These are phyloP conservation scores for Allygus modestus DNA, from an alignment of 2,888 invertebrate species.

Conservation along the genomic window DNA sequence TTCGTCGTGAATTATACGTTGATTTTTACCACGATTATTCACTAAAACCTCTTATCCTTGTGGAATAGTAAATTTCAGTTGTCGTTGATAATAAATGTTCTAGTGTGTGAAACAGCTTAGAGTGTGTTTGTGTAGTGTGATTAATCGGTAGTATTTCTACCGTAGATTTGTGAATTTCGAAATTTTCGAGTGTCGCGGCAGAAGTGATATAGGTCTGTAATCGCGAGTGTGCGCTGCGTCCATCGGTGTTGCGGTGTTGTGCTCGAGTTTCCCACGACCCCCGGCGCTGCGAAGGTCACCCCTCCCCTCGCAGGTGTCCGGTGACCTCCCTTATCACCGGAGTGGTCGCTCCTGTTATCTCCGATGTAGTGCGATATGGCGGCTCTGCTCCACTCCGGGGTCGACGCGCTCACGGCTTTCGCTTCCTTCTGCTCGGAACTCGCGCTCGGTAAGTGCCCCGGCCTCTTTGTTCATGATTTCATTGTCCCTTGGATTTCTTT, in stretches of 20 bases:
- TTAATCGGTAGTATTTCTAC: too few species aligned
- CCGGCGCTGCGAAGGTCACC: neutral
- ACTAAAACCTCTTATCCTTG: too few species aligned
- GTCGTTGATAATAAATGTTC: too few species aligned
- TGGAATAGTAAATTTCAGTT: neutral
- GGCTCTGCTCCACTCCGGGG: conserved; percentile 47
- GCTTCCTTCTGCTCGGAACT: conserved; percentile 50
- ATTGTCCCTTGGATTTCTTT: conserved; percentile 46
- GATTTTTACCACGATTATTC: too few species aligned
- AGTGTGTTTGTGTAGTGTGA: too few species aligned
- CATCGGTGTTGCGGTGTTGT: neutral
- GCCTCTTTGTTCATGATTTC: conserved; percentile 30
- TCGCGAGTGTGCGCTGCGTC: neutral
- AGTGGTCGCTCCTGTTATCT: conserved; percentile 14
- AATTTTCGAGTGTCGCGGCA: neutral
- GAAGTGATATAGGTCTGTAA: conserved; percentile 41
- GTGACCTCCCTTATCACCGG: conserved; percentile 4
- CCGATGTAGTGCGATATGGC: conserved; percentile 45
- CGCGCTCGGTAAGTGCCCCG: conserved; percentile 47
- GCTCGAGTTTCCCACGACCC: conserved; percentile 17
- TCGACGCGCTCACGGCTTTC: conserved; percentile 56
- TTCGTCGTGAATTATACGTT: neutral
- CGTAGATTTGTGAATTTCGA: neutral
- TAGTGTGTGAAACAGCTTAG: too few species aligned
- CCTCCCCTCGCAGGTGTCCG: too few species aligned